phyloP scores from a whole-genome alignment of 2,888 invertebrate genomes.

The Molorchus minor region DNA sequence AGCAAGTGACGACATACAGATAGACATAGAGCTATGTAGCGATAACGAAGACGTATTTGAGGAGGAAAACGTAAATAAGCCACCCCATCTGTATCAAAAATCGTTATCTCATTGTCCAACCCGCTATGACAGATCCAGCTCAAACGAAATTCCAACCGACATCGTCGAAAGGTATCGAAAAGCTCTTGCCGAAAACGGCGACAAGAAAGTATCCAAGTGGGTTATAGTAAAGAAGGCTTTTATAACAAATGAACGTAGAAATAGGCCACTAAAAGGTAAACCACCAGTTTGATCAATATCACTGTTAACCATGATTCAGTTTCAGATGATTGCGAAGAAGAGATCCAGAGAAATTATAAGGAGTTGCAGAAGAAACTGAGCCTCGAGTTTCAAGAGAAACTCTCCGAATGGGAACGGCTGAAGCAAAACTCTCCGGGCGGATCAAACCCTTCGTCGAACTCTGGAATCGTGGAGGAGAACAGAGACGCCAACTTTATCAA shows the following conservation, averaged over 20 bases:
- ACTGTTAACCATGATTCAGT: background rate
- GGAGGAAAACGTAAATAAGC: slow-evolving; percentile 46
- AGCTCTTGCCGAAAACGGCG: slow-evolving; percentile 50
- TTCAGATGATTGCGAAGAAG: slow-evolving; percentile 64
- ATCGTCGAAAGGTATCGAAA: slow-evolving; percentile 55
- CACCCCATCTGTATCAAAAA: background rate
- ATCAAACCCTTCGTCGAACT: slow-evolving; percentile 43
- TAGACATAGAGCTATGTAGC: slow-evolving; percentile 54
- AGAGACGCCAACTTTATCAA: slow-evolving; percentile 61
- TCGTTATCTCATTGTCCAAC: background rate
- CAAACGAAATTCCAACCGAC: slow-evolving; percentile 53
- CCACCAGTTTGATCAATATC: no score
- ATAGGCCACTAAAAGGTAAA: slow-evolving; percentile 10
- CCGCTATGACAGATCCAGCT: slow-evolving; percentile 28
- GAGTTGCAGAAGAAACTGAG: slow-evolving; percentile 78
- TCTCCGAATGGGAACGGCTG: slow-evolving; percentile 66
- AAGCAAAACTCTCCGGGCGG: slow-evolving; percentile 51
- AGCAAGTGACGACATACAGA: slow-evolving; percentile 58
- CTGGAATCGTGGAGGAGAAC: slow-evolving; percentile 50
- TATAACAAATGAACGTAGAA: slow-evolving; percentile 58
- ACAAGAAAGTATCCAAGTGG: slow-evolving; percentile 74
- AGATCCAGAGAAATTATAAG: slow-evolving; percentile 77
- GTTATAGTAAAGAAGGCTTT: slow-evolving; percentile 78
- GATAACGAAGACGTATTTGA: slow-evolving; percentile 60
- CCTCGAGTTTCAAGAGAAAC: slow-evolving; percentile 78